Conservation (phyloP, 2,797 vertebrate genomes). For the Notoglanidium macrostoma region DNA sequence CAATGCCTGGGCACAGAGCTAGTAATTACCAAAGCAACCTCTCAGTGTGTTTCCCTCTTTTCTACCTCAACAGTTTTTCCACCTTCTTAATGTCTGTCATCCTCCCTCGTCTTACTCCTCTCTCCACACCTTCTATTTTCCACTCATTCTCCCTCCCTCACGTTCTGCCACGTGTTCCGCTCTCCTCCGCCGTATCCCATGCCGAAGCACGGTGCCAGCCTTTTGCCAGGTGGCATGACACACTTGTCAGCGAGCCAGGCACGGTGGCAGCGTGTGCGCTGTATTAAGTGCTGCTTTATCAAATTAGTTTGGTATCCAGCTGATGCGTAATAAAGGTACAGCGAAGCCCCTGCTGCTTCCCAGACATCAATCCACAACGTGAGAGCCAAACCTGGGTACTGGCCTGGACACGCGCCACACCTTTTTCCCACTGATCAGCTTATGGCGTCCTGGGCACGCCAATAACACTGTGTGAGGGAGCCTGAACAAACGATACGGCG, state of each 20-base stretch:
- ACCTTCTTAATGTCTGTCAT: slow-evolving; percentile 36
- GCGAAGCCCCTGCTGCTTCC: slow-evolving; percentile 61
- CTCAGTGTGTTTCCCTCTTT: slow-evolving; percentile 56
- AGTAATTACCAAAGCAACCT: slow-evolving; percentile 80
- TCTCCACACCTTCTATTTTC: slow-evolving; percentile 53
- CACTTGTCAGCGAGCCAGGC: slow-evolving; percentile 61
- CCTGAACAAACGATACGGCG: background rate
- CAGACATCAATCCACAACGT: slow-evolving; percentile 64
- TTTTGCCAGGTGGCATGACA: slow-evolving; percentile 62
- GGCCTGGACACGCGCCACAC: slow-evolving; percentile 54
- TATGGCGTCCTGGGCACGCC: slow-evolving; percentile 43
- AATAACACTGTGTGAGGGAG: slow-evolving; percentile 2
- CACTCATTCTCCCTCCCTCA: background rate
- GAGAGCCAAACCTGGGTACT: slow-evolving; percentile 57
- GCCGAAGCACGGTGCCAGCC: slow-evolving; percentile 54
- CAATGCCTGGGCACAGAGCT: slow-evolving; percentile 72
- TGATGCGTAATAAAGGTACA: slow-evolving; percentile 70
- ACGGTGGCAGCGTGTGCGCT: slow-evolving; percentile 52
- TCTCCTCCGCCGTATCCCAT: slow-evolving; percentile 35
- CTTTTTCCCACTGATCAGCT: slow-evolving; percentile 53
- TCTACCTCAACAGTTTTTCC: slow-evolving; percentile 50
- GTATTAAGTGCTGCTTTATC: slow-evolving; percentile 65
- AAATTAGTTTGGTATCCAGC: slow-evolving; percentile 70
- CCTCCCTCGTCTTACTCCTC: slow-evolving; percentile 23
- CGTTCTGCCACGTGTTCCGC: slow-evolving; percentile 50